phyloP scores from a whole-genome alignment of 2,113 vertebrate species.

The Gobius niger region DNA sequence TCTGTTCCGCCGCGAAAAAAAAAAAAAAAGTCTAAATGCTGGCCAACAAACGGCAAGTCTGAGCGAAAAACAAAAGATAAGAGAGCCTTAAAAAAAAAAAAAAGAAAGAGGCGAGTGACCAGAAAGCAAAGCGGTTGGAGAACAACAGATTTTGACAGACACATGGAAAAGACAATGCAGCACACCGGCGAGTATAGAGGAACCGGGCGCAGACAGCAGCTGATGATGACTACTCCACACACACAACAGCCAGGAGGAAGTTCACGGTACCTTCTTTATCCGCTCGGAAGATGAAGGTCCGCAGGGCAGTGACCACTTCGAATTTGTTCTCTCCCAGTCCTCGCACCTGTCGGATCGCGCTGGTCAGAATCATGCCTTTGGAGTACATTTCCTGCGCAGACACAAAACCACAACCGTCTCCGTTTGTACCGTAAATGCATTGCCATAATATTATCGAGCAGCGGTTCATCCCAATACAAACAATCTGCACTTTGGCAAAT shows the following conservation, averaged over 20 bases:
- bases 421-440: neutral
- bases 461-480: neutral
- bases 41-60: neutral
- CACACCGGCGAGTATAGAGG: slow-evolving; percentile 27
- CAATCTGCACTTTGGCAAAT: neutral
- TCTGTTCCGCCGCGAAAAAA: neutral
- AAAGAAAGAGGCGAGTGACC: neutral
- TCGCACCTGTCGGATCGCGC: slow-evolving; percentile 82
- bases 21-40: neutral
- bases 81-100: slow-evolving; percentile 7
- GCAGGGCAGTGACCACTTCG: slow-evolving; percentile 88
- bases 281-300: slow-evolving; percentile 89
- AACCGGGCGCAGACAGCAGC: neutral
- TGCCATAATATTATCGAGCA: neutral
- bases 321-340: slow-evolving; percentile 90
- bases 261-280: slow-evolving; percentile 89
- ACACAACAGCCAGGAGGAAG: neutral
- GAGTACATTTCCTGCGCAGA: slow-evolving; percentile 91
- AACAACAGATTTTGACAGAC: slow-evolving; percentile 37
- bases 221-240: slow-evolving; percentile 16
- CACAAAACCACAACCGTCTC: neutral
- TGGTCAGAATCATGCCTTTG: slow-evolving; percentile 89
- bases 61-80: slow-evolving; percentile 3
- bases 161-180: slow-evolving; percentile 36
- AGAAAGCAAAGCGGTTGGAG: neutral